Conservation (phyloP, 1,140 invertebrate genomes). For the Drosophila murphyi region DNA sequence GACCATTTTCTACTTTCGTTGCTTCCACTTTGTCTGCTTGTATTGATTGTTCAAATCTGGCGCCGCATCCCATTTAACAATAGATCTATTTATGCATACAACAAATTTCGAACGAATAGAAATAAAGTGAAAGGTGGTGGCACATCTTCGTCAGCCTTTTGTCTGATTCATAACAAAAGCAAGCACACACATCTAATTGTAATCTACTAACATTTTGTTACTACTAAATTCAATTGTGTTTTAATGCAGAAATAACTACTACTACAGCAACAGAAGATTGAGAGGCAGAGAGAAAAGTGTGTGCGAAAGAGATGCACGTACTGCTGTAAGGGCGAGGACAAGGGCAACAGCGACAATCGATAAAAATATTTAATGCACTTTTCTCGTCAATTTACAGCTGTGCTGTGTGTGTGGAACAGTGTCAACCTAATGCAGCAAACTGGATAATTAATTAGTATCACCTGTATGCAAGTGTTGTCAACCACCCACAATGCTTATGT, state of each 20-base stretch:
- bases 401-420: slow-evolving; percentile 2
- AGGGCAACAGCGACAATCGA: slow-evolving; percentile 22
- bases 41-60: slow-evolving; percentile 42
- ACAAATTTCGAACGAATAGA: slow-evolving; percentile 33
- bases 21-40: slow-evolving; percentile 20
- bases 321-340: slow-evolving; percentile 4
- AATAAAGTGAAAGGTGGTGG: slow-evolving; percentile 76
- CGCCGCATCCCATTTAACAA: slow-evolving; percentile 51
- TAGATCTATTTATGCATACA: slow-evolving; percentile 64
- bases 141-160: slow-evolving; percentile 55
- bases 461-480: slow-evolving; percentile 3
- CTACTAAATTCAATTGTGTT: slow-evolving; percentile 24
- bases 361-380: slow-evolving; percentile 19
- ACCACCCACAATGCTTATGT: slow-evolving; percentile 32
- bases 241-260: slow-evolving; percentile 8
- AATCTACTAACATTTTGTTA: slow-evolving; percentile 30
- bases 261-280: background rate
- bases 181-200: slow-evolving; percentile 38
- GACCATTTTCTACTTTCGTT: slow-evolving; percentile 51
- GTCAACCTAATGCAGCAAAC: slow-evolving; percentile 9
- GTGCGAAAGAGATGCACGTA: slow-evolving; percentile 16
- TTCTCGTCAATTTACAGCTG: slow-evolving; percentile 20
- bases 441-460: slow-evolving; percentile 11
- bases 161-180: slow-evolving; percentile 27
- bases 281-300: slow-evolving; percentile 20